These are phyloP conservation scores for Sebastes iracundus DNA, from an alignment of 2,797 vertebrate genomes.

Conservation along the genomic window DNA sequence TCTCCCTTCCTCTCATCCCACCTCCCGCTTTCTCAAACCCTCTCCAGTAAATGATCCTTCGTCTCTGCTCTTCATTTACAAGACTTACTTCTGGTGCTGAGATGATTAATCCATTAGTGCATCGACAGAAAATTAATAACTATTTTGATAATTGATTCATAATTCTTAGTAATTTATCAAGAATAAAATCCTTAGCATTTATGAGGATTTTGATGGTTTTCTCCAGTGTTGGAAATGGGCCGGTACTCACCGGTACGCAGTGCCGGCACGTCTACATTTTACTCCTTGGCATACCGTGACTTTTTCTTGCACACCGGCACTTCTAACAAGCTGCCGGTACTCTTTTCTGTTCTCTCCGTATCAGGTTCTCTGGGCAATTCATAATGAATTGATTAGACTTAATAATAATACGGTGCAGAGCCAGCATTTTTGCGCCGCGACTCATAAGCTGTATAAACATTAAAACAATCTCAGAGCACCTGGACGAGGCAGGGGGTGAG, in stretches of 20 bases:
- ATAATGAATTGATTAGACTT: not conserved
- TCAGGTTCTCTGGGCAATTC: not conserved
- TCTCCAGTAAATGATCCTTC: slow-evolving; percentile 2
- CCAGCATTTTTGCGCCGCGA: not conserved
- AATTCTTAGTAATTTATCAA: not conserved
- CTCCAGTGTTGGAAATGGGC: too few species aligned
- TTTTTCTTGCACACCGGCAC: not conserved
- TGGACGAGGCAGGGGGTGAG: not conserved
- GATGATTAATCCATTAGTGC: not conserved
- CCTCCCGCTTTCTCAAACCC: slow-evolving; percentile 1
- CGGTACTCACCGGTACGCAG: too few species aligned
- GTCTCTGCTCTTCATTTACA: not conserved
- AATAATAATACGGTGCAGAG: not conserved
- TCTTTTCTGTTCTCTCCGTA: not conserved
- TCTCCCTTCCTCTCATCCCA: not conserved
- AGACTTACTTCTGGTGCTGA: not conserved
- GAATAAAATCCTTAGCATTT: not conserved
- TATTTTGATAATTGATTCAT: not conserved
- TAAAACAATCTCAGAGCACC: too few species aligned
- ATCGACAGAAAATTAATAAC: not conserved
- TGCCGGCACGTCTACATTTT: not conserved
- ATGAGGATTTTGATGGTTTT: not conserved
- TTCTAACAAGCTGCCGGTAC: not conserved
- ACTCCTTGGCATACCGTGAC: not conserved
- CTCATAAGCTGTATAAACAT: not conserved